These are phyloP conservation scores for Scytalopus superciliaris DNA, from an alignment of 2,113 vertebrate genomes.

Conservation along the genomic window DNA sequence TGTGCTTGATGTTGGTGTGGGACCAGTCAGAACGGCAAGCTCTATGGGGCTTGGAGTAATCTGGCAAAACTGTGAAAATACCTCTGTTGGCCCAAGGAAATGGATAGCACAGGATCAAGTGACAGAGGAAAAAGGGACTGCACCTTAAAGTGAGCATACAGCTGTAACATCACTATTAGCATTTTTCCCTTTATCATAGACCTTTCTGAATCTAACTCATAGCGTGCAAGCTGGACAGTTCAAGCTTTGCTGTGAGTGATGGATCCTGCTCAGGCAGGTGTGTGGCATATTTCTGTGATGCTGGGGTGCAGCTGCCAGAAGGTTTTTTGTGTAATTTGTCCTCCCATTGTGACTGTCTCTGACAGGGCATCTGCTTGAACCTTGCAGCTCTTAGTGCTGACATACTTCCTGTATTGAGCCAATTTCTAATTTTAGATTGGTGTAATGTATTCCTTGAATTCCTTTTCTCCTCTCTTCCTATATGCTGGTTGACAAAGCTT, in stretches of 20 bases:
- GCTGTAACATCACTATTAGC: not conserved
- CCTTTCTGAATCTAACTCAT: not conserved
- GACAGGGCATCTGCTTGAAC: constrained; percentile 41
- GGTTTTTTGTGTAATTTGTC: constrained; percentile 17
- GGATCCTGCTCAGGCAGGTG: not conserved
- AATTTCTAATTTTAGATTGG: constrained; percentile 13
- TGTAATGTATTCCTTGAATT: constrained; percentile 44
- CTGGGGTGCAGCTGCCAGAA: not conserved
- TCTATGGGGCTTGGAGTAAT: not conserved
- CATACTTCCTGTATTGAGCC: constrained; percentile 7
- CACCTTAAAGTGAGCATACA: not conserved
- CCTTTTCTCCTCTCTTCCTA: not conserved
- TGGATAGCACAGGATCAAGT: not conserved
- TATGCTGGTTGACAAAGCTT: constrained; percentile 12
- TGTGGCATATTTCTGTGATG: not conserved
- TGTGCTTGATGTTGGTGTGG: not conserved
- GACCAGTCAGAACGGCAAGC: not conserved
- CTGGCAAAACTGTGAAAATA: not conserved
- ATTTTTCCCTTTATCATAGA: not conserved
- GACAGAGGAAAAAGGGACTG: not conserved
- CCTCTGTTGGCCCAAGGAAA: not conserved
- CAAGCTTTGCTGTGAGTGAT: not conserved
- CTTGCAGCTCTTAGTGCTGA: constrained; percentile 13
- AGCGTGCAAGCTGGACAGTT: not conserved
- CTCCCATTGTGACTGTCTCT: constrained; percentile 13